These are phyloP conservation scores for Sebastes matsubarae DNA, from an alignment of 2,797 vertebrate genomes.

Conservation along the genomic window DNA sequence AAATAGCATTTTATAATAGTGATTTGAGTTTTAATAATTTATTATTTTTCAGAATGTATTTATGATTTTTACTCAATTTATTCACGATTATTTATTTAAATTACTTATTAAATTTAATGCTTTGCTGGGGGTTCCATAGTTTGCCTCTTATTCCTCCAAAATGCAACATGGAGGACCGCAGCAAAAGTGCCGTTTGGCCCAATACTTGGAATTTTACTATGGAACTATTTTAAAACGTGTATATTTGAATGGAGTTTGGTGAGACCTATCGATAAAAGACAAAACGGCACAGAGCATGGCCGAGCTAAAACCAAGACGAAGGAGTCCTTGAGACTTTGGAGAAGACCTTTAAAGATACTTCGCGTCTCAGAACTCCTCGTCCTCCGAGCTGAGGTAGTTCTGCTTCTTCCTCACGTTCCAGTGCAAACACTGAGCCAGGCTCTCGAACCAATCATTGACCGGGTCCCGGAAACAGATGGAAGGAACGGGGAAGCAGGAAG, in stretches of 20 bases:
- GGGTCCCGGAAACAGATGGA: conserved; percentile 88
- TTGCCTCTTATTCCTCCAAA: not conserved
- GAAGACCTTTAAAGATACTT: not conserved
- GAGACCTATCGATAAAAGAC: not conserved
- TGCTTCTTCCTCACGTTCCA: conserved; percentile 89
- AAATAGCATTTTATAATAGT: not conserved
- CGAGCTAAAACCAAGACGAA: not conserved
- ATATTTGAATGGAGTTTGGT: conserved; percentile 30
- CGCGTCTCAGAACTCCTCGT: conserved; percentile 78
- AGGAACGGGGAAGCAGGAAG: conserved; percentile 86
- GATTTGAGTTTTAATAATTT: not conserved
- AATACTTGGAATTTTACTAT: not conserved
- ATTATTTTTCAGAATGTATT: not conserved
- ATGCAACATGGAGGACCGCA: not conserved
- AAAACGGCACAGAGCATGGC: conserved; percentile 7
- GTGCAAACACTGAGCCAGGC: conserved; percentile 86
- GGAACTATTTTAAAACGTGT: not conserved
- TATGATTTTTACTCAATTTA: no score
- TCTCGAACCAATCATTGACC: conserved; percentile 88
- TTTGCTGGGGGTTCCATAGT: not conserved
- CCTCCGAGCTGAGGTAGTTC: conserved; percentile 86
- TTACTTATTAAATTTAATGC: not conserved
- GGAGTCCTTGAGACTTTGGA: conserved; percentile 2
- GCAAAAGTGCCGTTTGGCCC: not conserved
- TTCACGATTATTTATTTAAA: no score